Conservation (phyloP, 2,888 invertebrate genomes). For the Thelaira solivaga region DNA sequence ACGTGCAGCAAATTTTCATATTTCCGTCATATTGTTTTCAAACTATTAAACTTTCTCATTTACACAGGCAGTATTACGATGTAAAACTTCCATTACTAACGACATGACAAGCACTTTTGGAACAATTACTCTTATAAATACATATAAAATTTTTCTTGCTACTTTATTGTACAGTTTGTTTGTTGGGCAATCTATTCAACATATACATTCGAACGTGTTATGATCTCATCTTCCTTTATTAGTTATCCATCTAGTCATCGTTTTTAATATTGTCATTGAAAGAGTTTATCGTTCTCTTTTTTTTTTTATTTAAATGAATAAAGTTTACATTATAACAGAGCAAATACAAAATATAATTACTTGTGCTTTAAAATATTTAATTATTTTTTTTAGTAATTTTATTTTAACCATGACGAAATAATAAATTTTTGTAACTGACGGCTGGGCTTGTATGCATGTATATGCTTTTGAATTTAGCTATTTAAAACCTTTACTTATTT, state of each 20-base stretch:
- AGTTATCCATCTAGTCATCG: conserved; percentile 15
- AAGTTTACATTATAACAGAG: background rate
- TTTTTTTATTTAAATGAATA: background rate
- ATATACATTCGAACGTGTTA: background rate
- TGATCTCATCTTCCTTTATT: conserved; percentile 29
- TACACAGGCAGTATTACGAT: too few relatives aligned
- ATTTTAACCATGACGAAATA: conserved; percentile 28
- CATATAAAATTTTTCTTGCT: too few relatives aligned
- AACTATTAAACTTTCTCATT: too few relatives aligned
- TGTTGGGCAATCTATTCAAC: background rate
- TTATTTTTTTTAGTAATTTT: conserved; percentile 38
- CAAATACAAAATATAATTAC: background rate
- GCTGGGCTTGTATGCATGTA: background rate
- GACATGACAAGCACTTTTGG: too few relatives aligned
- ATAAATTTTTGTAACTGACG: background rate
- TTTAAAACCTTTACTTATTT: background rate
- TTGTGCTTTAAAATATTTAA: conserved; percentile 16
- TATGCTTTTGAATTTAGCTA: background rate
- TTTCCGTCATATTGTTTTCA: too few relatives aligned
- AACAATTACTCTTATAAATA: too few relatives aligned
- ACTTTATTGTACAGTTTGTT: background rate
- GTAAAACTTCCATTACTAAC: too few relatives aligned
- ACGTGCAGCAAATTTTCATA: too few relatives aligned
- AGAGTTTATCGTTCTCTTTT: background rate
- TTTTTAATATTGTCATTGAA: conserved; percentile 48